Conservation (phyloP, 2,888 invertebrate genomes). For the Oxycera nigricornis region DNA sequence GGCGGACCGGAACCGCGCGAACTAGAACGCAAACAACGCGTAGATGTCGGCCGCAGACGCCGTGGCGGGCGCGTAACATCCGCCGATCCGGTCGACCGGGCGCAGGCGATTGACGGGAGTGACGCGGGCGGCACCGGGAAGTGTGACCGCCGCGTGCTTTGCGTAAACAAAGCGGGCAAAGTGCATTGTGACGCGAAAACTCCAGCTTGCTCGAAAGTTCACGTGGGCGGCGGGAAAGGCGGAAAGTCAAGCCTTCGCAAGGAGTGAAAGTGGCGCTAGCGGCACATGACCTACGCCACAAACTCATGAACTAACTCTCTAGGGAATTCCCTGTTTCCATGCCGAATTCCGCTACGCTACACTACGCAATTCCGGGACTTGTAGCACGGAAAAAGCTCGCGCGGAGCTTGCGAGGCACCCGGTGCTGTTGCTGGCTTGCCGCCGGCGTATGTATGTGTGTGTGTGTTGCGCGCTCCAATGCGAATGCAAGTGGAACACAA, state of each 20-base stretch:
- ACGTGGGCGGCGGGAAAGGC: not conserved
- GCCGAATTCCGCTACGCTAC: too few species aligned
- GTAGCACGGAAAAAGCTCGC: not conserved
- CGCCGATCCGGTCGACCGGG: not conserved
- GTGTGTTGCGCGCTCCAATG: not conserved
- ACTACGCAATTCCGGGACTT: not conserved
- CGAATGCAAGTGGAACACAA: constrained; percentile 9
- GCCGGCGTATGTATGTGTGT: too few species aligned
- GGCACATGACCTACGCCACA: too few species aligned
- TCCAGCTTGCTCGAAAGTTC: not conserved
- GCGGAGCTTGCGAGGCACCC: not conserved
- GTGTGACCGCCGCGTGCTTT: not conserved
- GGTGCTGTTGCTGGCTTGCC: not conserved
- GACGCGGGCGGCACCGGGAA: not conserved
- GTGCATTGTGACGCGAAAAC: not conserved
- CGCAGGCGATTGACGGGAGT: not conserved
- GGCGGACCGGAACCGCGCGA: constrained; percentile 12
- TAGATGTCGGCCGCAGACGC: not conserved
- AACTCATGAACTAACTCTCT: too few species aligned
- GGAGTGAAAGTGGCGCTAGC: not conserved
- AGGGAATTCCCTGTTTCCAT: too few species aligned
- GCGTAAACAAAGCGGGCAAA: not conserved
- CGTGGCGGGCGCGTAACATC: constrained; percentile 5
- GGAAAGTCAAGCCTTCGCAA: not conserved
- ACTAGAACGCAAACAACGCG: constrained; percentile 15